Base-by-base conservation (phyloP, 2,797 vertebrate species). In the Lindbergichthys nudifrons region DNA sequence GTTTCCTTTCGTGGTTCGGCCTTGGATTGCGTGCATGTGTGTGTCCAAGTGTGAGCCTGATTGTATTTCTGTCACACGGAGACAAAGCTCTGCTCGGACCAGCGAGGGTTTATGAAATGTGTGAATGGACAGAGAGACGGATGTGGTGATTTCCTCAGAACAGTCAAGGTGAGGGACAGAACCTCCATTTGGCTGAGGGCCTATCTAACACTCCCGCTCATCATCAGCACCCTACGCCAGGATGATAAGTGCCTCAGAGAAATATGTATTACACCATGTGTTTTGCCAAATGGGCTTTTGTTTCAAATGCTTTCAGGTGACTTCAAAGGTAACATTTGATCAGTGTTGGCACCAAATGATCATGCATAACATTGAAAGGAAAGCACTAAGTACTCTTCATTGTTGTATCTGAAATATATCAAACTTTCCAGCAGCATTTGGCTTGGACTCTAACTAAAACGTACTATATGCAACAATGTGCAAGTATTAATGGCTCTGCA, bases 81-180 rank as follows among this genome's bases (percentile, higher is more conserved):
- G 79, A 76, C 71, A 76, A 78, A 77, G 81, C 64, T 65, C 36
- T 65, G 19, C 32, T 12, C 70, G 77, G 83, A 73, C 67, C 75
- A 75, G 23, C 41, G 63, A 71, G 52, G 53, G 63, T 65, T 53
- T 63, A 65, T 58, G 72, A 82, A 79, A 82, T 81, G 54, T 62
- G 79, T 62, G 77, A 81, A 80, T 63, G 77, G 53, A 50, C 53
- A 30, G 52, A n/a, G 66, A 89, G 88, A 93, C 83, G 71, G 80
- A 92, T 90, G 89, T 63, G 68, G 60, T 72, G 80, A 81, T 87
- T 92, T 86, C 52, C 79, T 53, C 41, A 16, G 73, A 52, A 60
- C 19, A 85, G 86, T 86, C 84, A 88, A 92, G 91, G 90, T 94
- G 85, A 91, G 88, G 83, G 90, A 91, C 87, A 77, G 65, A 80